These are phyloP conservation scores for Hyphantria cunea DNA, from an alignment of 1,140 invertebrate genomes.

Conservation along the genomic window DNA sequence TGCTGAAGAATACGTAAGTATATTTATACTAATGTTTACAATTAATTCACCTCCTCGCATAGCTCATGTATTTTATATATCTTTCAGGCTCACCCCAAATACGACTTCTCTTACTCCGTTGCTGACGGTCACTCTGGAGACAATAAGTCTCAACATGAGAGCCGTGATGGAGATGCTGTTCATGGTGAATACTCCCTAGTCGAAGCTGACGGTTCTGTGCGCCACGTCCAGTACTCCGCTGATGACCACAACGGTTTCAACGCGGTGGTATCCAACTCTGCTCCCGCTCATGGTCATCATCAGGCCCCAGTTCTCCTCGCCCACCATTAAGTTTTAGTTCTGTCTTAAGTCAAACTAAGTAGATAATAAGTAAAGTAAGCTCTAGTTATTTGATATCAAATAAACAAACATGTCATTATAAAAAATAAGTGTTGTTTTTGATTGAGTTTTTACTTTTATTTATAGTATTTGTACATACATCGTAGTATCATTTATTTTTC, in stretches of 20 bases:
- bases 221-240: constrained; percentile 40
- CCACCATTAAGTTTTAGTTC: constrained; percentile 13
- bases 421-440: too few relatives aligned
- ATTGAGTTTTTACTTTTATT: too few relatives aligned
- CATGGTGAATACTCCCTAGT: constrained; percentile 40
- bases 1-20: constrained; percentile 46
- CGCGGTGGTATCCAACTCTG: constrained; percentile 84
- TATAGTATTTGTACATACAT: too few relatives aligned
- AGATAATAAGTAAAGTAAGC: background rate
- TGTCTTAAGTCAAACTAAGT: background rate
- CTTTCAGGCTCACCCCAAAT: constrained; percentile 37
- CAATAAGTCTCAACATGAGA: constrained; percentile 47
- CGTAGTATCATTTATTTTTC: too few relatives aligned
- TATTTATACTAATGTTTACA: background rate
- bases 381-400: background rate
- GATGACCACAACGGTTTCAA: constrained; percentile 75
- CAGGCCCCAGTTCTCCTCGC: constrained; percentile 62
- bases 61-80: background rate
- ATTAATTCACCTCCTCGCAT: too few relatives aligned
- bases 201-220: constrained; percentile 41
- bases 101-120: constrained; percentile 44
- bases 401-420: background rate
- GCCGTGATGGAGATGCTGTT: constrained; percentile 39
- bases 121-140: constrained; percentile 42
- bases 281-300: constrained; percentile 54